Evolutionary conservation across 2,797 vertebrate genomes (phyloP), one percentile per base, ranked within the genome.

Genomic region (Hemitrygon akajei): DNA sequence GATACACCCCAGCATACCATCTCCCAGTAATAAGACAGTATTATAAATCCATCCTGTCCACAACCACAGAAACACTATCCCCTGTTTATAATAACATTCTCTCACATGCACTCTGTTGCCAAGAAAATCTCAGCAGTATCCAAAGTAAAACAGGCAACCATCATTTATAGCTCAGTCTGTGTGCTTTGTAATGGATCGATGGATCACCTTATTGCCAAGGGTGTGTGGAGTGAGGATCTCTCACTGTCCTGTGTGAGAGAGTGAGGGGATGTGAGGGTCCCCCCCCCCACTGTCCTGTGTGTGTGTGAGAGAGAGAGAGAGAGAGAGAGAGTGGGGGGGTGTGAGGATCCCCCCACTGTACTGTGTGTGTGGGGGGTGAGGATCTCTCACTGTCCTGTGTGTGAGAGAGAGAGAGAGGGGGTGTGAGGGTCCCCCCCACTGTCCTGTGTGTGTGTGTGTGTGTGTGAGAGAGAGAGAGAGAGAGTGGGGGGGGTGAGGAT

Each of bases 21-120:
- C 69, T 63, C 20, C n/a, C 37, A 63, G 87, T 91, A 91, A 91
- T 91, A n/a, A 91, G 87, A 91, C 34, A 22, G 37, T 37, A 91
- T 91, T 71, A 25, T 71, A 91, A 66, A 91, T 91, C 87, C 87
- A 71, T 63, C 69, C 87, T 69, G n/a, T 27, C 20, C 69, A 63
- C 87, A 71, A 63, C 34, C 60, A 37, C 56, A 91, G 87, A 91
- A 91, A 91, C 87, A 91, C 22, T 40, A 40, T 37, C 63, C 87
- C 37, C 34, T 71, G 63, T 91, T 71, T 91, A 87, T 69, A 7
- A 25, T 10, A 25, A 60, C 25, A 12, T 25, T 22, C 58, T 58
- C 27, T 10, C 25, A 56, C 40, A 84, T 12, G 58, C 82, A 30
- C 11, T 47, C 30, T 47, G 58, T 56, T 86, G 82, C 56, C 82